Evolutionary conservation across 2,888 invertebrate genomes (phyloP).

Genomic region (Uropetala carovei): DNA sequence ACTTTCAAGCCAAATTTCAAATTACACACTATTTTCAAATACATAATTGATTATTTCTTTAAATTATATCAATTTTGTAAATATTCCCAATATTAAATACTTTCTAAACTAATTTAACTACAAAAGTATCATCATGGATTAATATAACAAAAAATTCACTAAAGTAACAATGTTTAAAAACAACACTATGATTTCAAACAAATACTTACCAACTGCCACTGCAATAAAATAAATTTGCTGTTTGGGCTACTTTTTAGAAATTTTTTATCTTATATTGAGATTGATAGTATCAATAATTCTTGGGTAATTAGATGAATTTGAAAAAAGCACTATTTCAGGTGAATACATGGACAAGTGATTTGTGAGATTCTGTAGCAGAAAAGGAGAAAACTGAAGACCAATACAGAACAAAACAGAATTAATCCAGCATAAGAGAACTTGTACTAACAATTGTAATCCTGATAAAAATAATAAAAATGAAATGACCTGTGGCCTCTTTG

Average conservation of each 20-base stretch:
- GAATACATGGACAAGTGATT: not conserved
- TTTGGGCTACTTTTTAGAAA: not conserved
- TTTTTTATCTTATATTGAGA: not conserved
- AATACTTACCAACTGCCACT: too few species aligned
- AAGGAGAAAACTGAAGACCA: slow-evolving; percentile 10
- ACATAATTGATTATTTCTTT: too few species aligned
- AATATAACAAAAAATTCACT: not conserved
- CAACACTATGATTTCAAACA: not conserved
- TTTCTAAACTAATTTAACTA: not conserved
- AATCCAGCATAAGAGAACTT: not conserved
- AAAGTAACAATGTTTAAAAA: not conserved
- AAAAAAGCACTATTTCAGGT: slow-evolving; percentile 7
- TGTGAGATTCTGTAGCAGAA: not conserved
- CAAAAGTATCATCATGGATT: not conserved
- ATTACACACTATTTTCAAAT: too few species aligned
- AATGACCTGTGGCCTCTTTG: not conserved
- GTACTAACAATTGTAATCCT: not conserved
- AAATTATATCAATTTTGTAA: too few species aligned
- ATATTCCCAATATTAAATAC: too few species aligned
- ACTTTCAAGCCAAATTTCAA: not conserved
- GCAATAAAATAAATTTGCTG: not conserved
- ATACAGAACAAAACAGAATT: not conserved
- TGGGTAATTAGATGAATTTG: not conserved
- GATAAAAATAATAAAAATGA: not conserved
- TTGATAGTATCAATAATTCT: not conserved